phyloP scores from a whole-genome alignment of 1,140 invertebrate genomes.

The Drosophila jambulina region DNA sequence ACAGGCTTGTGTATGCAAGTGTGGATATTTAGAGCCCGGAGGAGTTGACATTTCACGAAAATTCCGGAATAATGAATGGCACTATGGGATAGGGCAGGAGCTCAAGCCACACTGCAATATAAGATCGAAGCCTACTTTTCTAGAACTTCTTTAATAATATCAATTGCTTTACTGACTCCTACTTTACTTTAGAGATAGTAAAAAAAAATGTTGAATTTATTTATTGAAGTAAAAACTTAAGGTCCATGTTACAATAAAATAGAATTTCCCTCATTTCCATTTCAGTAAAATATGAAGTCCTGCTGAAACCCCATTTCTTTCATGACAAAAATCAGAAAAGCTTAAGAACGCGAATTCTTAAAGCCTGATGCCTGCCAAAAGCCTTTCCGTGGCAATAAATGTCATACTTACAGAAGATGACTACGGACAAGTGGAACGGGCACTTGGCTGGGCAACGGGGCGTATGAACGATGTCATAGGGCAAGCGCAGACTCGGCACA shows the following conservation, averaged over 20 bases:
- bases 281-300: background rate
- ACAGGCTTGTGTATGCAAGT: slow-evolving; percentile 24
- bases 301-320: background rate
- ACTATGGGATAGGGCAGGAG: background rate
- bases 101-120: background rate
- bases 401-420: slow-evolving; percentile 63
- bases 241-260: no score
- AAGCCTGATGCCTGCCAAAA: slow-evolving; percentile 78
- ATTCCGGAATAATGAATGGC: slow-evolving; percentile 20
- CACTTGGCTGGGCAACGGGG: slow-evolving; percentile 78
- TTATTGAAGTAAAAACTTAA: background rate
- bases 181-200: no score
- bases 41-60: slow-evolving; percentile 32
- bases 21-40: slow-evolving; percentile 41
- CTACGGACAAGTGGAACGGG: slow-evolving; percentile 36
- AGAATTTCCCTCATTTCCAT: background rate
- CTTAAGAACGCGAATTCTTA: slow-evolving; percentile 29
- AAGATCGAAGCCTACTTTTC: background rate
- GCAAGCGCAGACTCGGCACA: slow-evolving; percentile 54
- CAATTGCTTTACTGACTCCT: no score
- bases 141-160: background rate
- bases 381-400: slow-evolving; percentile 82
- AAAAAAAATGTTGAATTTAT: no score
- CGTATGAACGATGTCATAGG: slow-evolving; percentile 79
- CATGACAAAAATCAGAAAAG: slow-evolving; percentile 17